These are phyloP conservation scores for Neosilurus hyrtlii DNA, from an alignment of 2,797 vertebrate species.

Conservation along the genomic window DNA sequence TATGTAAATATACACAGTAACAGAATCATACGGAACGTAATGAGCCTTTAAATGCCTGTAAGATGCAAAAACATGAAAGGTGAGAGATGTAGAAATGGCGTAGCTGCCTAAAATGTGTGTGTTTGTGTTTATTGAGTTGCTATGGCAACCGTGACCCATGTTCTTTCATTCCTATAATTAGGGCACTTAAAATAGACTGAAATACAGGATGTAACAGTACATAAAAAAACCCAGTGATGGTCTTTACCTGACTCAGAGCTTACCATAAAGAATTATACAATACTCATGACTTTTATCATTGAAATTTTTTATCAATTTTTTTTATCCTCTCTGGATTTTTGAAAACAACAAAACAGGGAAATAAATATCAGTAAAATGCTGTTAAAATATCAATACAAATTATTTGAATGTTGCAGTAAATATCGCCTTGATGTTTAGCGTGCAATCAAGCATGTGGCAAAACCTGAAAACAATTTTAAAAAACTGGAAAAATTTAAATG, in stretches of 20 bases:
- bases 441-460: neutral
- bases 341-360: neutral
- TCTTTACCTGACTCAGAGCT: neutral
- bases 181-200: conserved; percentile 23
- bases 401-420: neutral
- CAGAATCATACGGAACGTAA: neutral
- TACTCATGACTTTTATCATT: neutral
- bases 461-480: neutral
- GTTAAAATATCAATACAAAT: neutral
- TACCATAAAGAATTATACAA: neutral
- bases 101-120: neutral
- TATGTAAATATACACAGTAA: neutral
- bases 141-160: conserved; percentile 39
- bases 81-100: neutral
- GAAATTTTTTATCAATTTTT: too few species aligned
- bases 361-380: neutral
- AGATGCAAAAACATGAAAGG: neutral
- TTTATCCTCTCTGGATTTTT: neutral
- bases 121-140: conserved; percentile 41
- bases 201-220: conserved; percentile 9
- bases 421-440: neutral
- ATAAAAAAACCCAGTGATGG: neutral
- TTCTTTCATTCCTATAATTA: conserved; percentile 42
- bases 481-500: neutral
- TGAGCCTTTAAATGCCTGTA: neutral